Base-by-base conservation (phyloP, 2,113 vertebrate genomes). In the Mormyrus iriodes region DNA sequence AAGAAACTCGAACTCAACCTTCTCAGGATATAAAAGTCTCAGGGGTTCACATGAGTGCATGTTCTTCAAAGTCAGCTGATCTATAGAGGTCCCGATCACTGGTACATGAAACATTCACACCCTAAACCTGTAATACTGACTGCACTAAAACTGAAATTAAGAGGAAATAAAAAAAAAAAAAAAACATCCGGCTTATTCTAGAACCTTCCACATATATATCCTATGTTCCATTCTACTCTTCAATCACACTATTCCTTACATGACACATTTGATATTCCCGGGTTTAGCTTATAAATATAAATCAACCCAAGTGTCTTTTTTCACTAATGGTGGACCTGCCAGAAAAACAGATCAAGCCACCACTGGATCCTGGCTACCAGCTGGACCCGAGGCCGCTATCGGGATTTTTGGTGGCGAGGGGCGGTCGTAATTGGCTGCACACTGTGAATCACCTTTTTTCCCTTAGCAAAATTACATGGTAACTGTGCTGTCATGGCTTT, bases 71-170 rank as follows among this genome's bases (percentile, higher is more conserved):
- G 42, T 88, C 27, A 52, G 7, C 48, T 48, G 24, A 46, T 49
- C 55, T 84, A 48, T 9, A 48, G 21, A n/a, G 21, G 24, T 48
- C 82, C 82, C 48, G 44, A 48, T 12, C 27, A 12, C 73, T n/a
- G n/a, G 17, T 5, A 49, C 24, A 27, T 6, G 0, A 24, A 19
- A 69, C 6, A n/a, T 73, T 51, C n/a, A 53, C 49, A 1, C 35
- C 35, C 46, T 44, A 49, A 15, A 88, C 65, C 61, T n/a, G n/a
- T 35, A 86, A 46, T n/a, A 27, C 27, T 86, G 44, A 27, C 61
- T 88, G 46, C 15, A 73, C 8, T 79, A 48, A 39, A 15, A 31
- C 48, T 88, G 65, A 88, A 76, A 88, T 87, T 55, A 87, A 49
- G 27, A 44, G 19, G 39, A 39, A 44, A 48, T n/a, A 88, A 46